Evolutionary conservation across 2,888 invertebrate genomes (phyloP).

Genomic region (Eupithecia exiguata): DNA sequence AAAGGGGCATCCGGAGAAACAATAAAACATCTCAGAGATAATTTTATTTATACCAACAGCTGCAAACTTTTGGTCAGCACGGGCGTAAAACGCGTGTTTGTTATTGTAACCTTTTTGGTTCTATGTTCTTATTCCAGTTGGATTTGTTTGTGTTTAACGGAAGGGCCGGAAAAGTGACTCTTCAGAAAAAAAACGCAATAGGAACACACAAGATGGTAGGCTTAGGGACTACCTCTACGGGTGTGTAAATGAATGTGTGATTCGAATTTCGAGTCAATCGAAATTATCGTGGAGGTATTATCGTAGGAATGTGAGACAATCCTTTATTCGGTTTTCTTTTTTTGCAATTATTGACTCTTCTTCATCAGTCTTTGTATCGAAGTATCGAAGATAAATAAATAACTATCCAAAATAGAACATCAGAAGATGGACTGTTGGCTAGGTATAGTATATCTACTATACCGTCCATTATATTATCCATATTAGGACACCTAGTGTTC

Average conservation of each 20-base stretch:
- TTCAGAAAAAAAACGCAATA: slow-evolving; percentile 19
- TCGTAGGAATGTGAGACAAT: not conserved
- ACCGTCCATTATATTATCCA: no score
- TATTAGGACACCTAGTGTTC: no score
- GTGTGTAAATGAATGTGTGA: not conserved
- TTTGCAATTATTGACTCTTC: no score
- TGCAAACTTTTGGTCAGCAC: slow-evolving; percentile 84
- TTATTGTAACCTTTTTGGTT: slow-evolving; percentile 71
- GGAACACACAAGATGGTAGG: slow-evolving; percentile 30
- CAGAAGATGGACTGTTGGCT: no score
- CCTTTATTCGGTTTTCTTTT: not conserved
- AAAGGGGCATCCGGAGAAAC: slow-evolving; percentile 54
- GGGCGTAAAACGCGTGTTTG: slow-evolving; percentile 69
- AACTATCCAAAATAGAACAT: no score
- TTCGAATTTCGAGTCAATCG: not conserved
- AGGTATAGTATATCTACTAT: no score
- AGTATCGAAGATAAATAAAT: no score
- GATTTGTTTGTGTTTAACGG: slow-evolving; percentile 56
- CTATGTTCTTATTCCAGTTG: slow-evolving; percentile 59
- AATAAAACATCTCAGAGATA: slow-evolving; percentile 79
- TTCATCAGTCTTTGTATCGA: no score
- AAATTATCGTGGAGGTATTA: not conserved
- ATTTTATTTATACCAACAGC: slow-evolving; percentile 83
- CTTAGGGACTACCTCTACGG: not conserved
- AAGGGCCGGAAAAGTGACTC: slow-evolving; percentile 48